These are phyloP conservation scores for Melanotaenia parkinsoni DNA, from an alignment of 2,797 vertebrate genomes.

Conservation along the genomic window DNA sequence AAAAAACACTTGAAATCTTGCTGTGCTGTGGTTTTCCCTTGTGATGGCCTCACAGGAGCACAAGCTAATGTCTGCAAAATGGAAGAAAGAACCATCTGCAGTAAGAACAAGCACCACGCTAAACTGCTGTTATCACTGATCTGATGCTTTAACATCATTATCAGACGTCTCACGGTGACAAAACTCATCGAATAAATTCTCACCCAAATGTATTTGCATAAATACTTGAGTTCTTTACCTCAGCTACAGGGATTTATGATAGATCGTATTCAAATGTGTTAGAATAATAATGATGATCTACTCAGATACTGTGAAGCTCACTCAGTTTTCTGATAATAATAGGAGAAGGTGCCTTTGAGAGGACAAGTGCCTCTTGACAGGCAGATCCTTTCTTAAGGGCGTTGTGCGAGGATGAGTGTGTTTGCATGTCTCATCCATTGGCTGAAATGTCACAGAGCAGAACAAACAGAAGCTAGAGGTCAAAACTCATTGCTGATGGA, in stretches of 20 bases:
- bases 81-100: conserved; percentile 23
- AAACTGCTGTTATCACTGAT: conserved; percentile 21
- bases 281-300: conserved; percentile 1
- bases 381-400: conserved; percentile 60
- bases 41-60: conserved; percentile 29
- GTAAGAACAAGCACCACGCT: neutral
- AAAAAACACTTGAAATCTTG: conserved; percentile 4
- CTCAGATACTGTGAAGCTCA: conserved; percentile 25
- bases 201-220: conserved; percentile 41
- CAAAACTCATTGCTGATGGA: conserved; percentile 45
- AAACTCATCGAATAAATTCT: conserved; percentile 27
- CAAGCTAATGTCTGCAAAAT: conserved; percentile 28
- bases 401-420: conserved; percentile 52
- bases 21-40: conserved; percentile 21
- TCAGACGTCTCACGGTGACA: conserved; percentile 34
- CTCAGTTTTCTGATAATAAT: conserved; percentile 55
- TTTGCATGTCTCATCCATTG: conserved; percentile 54
- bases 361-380: conserved; percentile 62
- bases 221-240: conserved; percentile 49
- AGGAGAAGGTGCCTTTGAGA: conserved; percentile 71
- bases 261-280: conserved; percentile 21
- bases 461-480: conserved; percentile 65
- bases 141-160: conserved; percentile 36
- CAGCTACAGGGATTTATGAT: conserved; percentile 17
- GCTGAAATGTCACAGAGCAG: conserved; percentile 70